A percentile compares a stretch with the other conserved stretches of the same genome.
phyloP scores from a whole-genome alignment of 2,797 vertebrate genomes.

The Petrocephalus sullivani region DNA sequence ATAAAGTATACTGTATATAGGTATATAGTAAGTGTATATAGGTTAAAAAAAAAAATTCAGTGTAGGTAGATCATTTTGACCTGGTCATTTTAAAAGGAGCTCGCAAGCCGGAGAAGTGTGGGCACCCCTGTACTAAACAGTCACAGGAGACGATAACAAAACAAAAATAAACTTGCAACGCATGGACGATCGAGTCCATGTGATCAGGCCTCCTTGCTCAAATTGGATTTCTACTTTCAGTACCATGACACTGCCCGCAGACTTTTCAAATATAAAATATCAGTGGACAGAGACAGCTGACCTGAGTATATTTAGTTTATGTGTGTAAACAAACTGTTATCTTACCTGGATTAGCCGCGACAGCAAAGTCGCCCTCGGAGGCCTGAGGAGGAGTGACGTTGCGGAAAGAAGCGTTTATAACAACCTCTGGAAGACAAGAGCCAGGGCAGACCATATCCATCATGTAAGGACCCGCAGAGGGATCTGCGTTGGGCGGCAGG shows the following conservation, averaged over 20 bases:
- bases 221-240: slow-evolving; percentile 4
- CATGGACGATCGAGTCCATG: not conserved
- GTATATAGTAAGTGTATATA: no score
- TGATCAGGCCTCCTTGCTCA: not conserved
- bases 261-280: slow-evolving; percentile 2
- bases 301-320: slow-evolving; percentile 7
- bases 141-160: not conserved
- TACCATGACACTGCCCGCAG: not conserved
- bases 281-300: not conserved
- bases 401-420: not conserved
- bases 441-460: not conserved
- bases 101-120: no score
- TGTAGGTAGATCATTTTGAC: no score
- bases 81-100: no score
- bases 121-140: no score
- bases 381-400: not conserved
- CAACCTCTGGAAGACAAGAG: not conserved
- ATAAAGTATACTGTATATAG: no score
- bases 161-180: slow-evolving; percentile 4
- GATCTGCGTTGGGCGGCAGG: not conserved
- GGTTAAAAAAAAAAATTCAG: no score
- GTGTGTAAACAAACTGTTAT: not conserved
- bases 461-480: not conserved
- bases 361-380: not conserved
- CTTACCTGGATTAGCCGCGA: not conserved